Evolutionary conservation across 2,888 invertebrate genomes (phyloP), one percentile per base, ranked within the genome.

Genomic region (Acrobasis repandana): DNA sequence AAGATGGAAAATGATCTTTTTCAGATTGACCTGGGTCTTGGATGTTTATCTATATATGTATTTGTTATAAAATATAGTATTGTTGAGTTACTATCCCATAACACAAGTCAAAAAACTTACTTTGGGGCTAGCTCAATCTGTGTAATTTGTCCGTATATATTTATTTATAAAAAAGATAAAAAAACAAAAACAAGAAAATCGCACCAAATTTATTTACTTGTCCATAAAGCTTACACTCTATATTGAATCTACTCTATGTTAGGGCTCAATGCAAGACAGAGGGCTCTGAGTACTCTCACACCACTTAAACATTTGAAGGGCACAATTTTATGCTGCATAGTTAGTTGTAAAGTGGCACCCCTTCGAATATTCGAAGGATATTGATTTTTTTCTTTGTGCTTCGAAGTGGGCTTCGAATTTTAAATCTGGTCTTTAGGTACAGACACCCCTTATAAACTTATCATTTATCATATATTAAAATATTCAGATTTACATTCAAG

Each of bases 241-340:
- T 4, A 6, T 43, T 43, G 14, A n/a, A 14, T 11, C 5, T 43
- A 43, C 43, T 43, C 43, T 43, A 14, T 4, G 14, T 1, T 43
- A 43, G 14, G 43, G n/a, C 43, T 43, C 43, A n/a, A 43, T 43
- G 43, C 1, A 43, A 43, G 43, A 43, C 43, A 43, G 43, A 43
- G 43, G 43, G 43, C n/a, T 43, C 2, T 43, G n/a, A 43, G 43
- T 43, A 68, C 75, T 65, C 76, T 79, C 64, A 63, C 66, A 67
- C 77, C 74, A 78, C 82, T 82, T 79, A 79, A 71, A 73, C 73
- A 67, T 67, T 68, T 66, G 63, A 66, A 66, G 73, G 70, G 72
- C 65, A n/a, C 48, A 49, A 58, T 49, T 58, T 60, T 52, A 52
- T 60, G 60, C 52, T 60, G 47, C 60, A 60, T 60, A 60, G 60